Base-by-base conservation (phyloP, 2,888 invertebrate species). In the Trimorus sp. region DNA sequence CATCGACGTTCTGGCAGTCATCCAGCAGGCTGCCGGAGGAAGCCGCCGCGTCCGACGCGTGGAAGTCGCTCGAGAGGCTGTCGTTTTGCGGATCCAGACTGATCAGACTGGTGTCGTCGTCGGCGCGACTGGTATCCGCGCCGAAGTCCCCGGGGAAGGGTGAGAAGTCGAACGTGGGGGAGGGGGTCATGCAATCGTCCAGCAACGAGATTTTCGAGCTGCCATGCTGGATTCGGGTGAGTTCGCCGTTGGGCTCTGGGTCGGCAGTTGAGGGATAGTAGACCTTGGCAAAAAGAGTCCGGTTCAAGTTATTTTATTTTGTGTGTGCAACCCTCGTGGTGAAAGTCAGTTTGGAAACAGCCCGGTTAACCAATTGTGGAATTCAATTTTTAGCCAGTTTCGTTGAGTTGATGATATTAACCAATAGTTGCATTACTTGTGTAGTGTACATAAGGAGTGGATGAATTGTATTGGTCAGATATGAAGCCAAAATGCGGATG, bases 121-220 rank as follows among this genome's bases (percentile, higher is more conserved):
- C 91, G 5, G 88, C 89, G 77, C 89, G 89, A 82, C 89, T 89
- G 4, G 85, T 85, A 73, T 91, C 90, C n/a, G 90, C 83, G 26
- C 88, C 87, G 60, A 89, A 89, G 60, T 90, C 90, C 7, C 88
- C 88, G 38, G 88, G 87, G 75, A 91, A 91, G 7, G 90, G 88
- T 9, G 90, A 88, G 75, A 91, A 91, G 59, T 91, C 91, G 45
- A 91, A 91, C 12, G 90, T 92, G 7, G 91, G 91, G 51, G 91
- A 91, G 1, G 91, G 91, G 12, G 91, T 91, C 15, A 90, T 87
- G 58, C 89, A 91, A 75, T 91, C 90, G 66, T 90, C 89, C 7
- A 87, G 83, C 58, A 88, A 81, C 59, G 88, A 86, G 26, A 80
- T 79, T 74, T 85, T 87, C 11, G 85, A 82, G 54, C 87, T 88